phyloP scores from a whole-genome alignment of 2,797 vertebrate genomes.

The Ctenopoma multispine region DNA sequence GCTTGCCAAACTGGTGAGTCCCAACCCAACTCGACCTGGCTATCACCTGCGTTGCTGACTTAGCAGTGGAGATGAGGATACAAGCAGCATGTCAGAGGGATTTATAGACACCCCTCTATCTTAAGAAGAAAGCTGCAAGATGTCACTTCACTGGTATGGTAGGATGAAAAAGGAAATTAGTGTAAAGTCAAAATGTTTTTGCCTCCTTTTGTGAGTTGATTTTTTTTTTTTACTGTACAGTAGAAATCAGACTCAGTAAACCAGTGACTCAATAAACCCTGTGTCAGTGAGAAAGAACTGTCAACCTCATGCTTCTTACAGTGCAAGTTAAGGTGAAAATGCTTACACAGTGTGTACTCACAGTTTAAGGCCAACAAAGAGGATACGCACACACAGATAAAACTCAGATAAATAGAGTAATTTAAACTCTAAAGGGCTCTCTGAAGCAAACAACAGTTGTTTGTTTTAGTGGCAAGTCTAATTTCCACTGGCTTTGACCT shows the following conservation, averaged over 20 bases:
- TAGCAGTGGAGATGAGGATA: constrained; percentile 23
- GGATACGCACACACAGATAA: not conserved
- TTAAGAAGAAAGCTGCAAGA: not conserved
- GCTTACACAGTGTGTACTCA: not conserved
- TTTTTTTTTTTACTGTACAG: not conserved
- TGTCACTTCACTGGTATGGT: not conserved
- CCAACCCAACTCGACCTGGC: constrained; percentile 22
- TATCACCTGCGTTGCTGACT: constrained; percentile 36
- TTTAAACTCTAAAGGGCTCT: constrained; percentile 21
- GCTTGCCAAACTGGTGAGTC: constrained; percentile 30
- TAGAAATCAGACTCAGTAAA: not conserved
- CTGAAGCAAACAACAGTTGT: constrained; percentile 19
- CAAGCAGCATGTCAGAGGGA: not conserved
- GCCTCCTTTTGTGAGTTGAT: not conserved
- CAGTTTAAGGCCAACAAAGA: not conserved
- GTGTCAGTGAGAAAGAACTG: not conserved
- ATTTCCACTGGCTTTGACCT: constrained; percentile 33
- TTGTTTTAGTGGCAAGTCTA: constrained; percentile 25
- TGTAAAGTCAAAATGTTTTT: not conserved
- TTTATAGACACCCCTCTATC: not conserved
- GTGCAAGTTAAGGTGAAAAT: not conserved
- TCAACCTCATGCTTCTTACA: not conserved
- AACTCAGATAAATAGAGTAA: constrained; percentile 15
- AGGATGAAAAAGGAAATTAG: not conserved
- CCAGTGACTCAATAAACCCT: not conserved